Evolutionary conservation across 2,113 vertebrate genomes (phyloP), one percentile per base, ranked within the genome.

Genomic region (Corythoichthys haematopterus): DNA sequence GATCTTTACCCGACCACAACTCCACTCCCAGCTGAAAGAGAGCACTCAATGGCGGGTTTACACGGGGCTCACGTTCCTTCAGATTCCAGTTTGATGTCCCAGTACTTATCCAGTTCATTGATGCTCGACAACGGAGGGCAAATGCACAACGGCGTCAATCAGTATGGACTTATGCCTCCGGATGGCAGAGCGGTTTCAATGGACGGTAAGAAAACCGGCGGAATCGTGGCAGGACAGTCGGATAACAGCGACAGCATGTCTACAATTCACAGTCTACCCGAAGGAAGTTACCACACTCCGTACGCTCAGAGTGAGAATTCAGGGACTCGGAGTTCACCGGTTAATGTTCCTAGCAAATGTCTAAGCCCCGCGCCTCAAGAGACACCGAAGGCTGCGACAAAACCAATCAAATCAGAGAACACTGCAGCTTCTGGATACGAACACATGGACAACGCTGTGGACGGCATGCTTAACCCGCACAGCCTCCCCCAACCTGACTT

Each of bases 41-140:
- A 88, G 76, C 74, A 84, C 58, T 67, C 80, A 57, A 50, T 84
- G 71, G 66, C 85, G 76, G 75, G 84, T 83, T 72, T 78, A 65
- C 84, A 86, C 28, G 75, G 76, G 37, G 81, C 82, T 51, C 72
- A 86, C 1, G 62, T 78, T 70, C 84, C 85, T 64, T 86, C 83
- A 70, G 87, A 90, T 71, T 85, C 89, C 52, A 91, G 88, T 87
- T 85, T 92, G 67, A 91, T 91, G 85, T 91, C 91, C 58, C 90
- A 92, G 77, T 92, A 92, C 65, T 84, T 92, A 55, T 92, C 91
- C 37, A 92, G 85, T 67, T 92, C 91, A 56, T 77, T 92, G 40
- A 91, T 91, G 88, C 89, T 92, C 16, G 89, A 91, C 69, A 90
- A 91, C 76, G 88, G 85, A 58, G 89, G 78, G 1, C 89, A 90